Evolutionary conservation across 35 echinoderm and acorn worm genomes (phyloP).

Genomic region (Strongylocentrotus purpuratus): DNA sequence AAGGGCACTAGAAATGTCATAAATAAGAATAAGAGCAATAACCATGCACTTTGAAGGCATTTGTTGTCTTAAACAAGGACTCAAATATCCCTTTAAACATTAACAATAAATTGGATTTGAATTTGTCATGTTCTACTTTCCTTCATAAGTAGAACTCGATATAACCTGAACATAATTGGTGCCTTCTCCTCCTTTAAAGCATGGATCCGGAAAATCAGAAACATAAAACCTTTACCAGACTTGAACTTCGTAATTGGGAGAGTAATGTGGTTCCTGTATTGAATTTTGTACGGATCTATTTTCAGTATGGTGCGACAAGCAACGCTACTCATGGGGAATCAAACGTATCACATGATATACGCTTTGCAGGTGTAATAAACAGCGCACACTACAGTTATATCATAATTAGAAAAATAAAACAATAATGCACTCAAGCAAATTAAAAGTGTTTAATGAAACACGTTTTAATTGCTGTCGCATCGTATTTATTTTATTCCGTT

Average conservation of each 20-base stretch:
- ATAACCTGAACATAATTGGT: too few species aligned
- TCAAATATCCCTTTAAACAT: too few species aligned
- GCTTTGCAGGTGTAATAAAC: not conserved
- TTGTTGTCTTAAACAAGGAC: too few species aligned
- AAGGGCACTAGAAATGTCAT: too few species aligned
- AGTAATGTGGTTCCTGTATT: not conserved
- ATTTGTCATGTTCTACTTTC: too few species aligned
- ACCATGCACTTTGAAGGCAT: too few species aligned
- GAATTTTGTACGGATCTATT: not conserved
- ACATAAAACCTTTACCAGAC: not conserved
- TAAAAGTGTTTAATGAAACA: not conserved
- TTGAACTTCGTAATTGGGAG: not conserved
- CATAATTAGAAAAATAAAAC: not conserved
- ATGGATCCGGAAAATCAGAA: not conserved
- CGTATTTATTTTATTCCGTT: not conserved
- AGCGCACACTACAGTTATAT: not conserved
- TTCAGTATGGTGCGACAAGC: not conserved
- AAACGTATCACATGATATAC: not conserved
- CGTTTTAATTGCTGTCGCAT: not conserved
- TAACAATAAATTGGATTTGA: too few species aligned
- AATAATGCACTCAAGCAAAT: not conserved
- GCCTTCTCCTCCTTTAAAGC: not conserved
- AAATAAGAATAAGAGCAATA: too few species aligned
- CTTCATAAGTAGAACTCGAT: too few species aligned
- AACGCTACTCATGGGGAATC: not conserved